These are phyloP conservation scores for Torymus auratus DNA, from an alignment of 2,888 invertebrate species.

Conservation along the genomic window DNA sequence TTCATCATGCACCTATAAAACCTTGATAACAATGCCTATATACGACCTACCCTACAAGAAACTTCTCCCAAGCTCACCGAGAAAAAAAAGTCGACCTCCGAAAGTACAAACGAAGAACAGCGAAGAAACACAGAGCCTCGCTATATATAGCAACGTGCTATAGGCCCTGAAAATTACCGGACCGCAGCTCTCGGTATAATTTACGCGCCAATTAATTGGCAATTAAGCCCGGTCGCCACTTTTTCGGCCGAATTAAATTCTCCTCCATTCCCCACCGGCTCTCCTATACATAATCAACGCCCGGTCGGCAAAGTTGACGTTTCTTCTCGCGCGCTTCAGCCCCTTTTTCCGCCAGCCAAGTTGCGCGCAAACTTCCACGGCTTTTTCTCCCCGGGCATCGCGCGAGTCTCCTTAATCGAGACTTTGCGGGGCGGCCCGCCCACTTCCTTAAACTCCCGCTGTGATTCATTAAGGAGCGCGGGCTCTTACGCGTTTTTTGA, in stretches of 20 bases:
- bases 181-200: slow-evolving; percentile 68
- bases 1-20: too few species aligned
- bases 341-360: slow-evolving; percentile 22
- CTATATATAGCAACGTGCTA: not conserved
- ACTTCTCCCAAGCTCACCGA: too few species aligned
- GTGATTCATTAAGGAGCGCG: too few species aligned
- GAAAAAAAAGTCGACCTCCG: too few species aligned
- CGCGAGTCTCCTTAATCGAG: slow-evolving; percentile 72
- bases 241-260: slow-evolving; percentile 74
- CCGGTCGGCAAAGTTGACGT: slow-evolving; percentile 59
- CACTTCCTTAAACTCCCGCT: slow-evolving; percentile 13
- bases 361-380: slow-evolving; percentile 14
- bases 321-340: slow-evolving; percentile 33
- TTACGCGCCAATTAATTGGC: slow-evolving; percentile 76
- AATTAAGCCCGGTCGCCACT: slow-evolving; percentile 71
- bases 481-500: too few species aligned
- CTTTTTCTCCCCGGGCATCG: slow-evolving; percentile 62
- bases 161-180: slow-evolving; percentile 31
- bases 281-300: slow-evolving; percentile 47
- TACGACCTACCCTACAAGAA: too few species aligned
- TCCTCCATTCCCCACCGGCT: slow-evolving; percentile 47
- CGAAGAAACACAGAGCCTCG: not conserved
- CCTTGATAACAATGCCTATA: too few species aligned
- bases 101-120: not conserved
- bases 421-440: slow-evolving; percentile 51